Conservation (phyloP, 2,888 invertebrate genomes). For the Synanthedon tipuliformis region DNA sequence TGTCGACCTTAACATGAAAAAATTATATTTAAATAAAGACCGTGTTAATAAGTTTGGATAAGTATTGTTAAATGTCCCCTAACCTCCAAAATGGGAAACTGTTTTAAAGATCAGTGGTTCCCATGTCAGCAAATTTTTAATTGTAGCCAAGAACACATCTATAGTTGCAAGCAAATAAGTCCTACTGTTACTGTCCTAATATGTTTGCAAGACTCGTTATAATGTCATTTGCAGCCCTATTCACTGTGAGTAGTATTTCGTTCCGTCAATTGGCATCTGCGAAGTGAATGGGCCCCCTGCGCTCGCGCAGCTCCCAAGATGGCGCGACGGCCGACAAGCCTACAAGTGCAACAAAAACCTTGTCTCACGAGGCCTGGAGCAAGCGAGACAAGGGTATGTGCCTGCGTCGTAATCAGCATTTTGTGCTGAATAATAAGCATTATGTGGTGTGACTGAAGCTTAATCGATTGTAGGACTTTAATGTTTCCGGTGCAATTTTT, state of each 20-base stretch:
- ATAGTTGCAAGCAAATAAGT: too few species aligned
- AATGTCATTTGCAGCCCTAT: slow-evolving; percentile 17
- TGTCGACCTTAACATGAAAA: too few species aligned
- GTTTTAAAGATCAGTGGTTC: too few species aligned
- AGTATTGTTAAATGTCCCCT: too few species aligned
- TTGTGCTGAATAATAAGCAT: not conserved
- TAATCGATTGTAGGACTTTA: not conserved
- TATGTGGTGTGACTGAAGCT: not conserved
- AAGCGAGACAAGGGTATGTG: slow-evolving; percentile 2
- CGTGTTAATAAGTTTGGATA: too few species aligned
- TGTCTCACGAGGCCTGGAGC: slow-evolving; percentile 2
- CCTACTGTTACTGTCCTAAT: too few species aligned
- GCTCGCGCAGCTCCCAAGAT: slow-evolving; percentile 24
- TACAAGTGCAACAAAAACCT: slow-evolving; percentile 8
- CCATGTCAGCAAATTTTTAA: too few species aligned
- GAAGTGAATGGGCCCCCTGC: slow-evolving; percentile 52
- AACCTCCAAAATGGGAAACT: too few species aligned
- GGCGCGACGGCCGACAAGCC: slow-evolving; percentile 19
- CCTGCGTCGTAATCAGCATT: not conserved
- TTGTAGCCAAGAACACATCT: too few species aligned
- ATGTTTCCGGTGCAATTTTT: slow-evolving; percentile 14
- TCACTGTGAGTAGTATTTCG: slow-evolving; percentile 21
- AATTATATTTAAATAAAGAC: too few species aligned
- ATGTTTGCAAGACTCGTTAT: not conserved
- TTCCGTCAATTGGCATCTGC: slow-evolving; percentile 48